These are phyloP conservation scores for Acanthopleura granulata DNA, from an alignment of 2,888 invertebrate genomes.

Conservation along the genomic window DNA sequence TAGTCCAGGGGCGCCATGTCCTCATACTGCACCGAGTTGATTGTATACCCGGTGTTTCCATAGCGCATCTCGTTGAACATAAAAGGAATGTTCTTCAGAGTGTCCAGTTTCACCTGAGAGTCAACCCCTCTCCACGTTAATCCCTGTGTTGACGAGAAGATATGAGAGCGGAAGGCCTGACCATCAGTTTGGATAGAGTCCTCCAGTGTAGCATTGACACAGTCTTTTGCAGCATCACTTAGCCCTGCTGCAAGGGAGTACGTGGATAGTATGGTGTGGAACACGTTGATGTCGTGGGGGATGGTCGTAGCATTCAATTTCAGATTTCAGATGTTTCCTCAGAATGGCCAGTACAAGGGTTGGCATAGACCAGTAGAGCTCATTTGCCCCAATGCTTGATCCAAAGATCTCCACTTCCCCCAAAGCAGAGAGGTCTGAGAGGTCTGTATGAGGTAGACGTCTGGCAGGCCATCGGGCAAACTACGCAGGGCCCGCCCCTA, in stretches of 20 bases:
- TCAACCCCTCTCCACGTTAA: not conserved
- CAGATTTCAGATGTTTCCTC: conserved; percentile 44
- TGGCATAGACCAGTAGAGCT: no score
- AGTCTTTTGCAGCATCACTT: conserved; percentile 24
- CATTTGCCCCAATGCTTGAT: no score
- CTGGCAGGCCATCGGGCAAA: no score
- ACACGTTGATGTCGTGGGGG: conserved; percentile 43
- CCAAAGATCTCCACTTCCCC: no score
- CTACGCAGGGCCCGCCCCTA: no score
- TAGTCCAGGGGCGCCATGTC: not conserved
- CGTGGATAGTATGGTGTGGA: conserved; percentile 63
- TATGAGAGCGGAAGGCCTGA: not conserved
- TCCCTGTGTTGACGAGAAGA: not conserved
- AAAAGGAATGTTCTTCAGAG: conserved; percentile 34
- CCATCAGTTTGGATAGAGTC: not conserved
- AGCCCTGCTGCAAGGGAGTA: conserved; percentile 58
- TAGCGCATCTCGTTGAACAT: conserved; percentile 42
- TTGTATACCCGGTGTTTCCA: conserved; percentile 47
- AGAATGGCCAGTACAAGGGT: conserved; percentile 65
- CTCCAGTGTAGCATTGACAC: not conserved
- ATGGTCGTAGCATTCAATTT: not conserved
- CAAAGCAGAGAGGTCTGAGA: no score
- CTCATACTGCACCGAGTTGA: conserved; percentile 24
- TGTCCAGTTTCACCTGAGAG: not conserved
- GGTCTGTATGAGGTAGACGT: no score